Evolutionary conservation across 2,113 vertebrate species (phyloP).

Genomic region (Microcebus ravelobensis): DNA sequence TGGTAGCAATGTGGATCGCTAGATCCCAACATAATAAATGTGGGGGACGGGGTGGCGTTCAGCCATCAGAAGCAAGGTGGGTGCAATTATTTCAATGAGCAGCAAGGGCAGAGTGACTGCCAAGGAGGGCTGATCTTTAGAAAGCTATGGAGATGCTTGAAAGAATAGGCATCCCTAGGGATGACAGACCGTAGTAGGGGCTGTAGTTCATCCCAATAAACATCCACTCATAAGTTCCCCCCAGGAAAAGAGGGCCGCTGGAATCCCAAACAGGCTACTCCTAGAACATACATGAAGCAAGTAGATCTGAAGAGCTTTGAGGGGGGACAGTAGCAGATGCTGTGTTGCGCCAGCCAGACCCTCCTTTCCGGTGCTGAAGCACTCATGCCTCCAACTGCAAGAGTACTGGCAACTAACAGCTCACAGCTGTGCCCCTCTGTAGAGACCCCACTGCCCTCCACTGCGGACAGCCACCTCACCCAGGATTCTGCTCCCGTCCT

Average conservation of each 20-base stretch:
- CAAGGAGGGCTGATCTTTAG: neutral
- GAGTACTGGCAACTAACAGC: neutral
- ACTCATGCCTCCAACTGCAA: neutral
- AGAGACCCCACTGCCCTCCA: neutral
- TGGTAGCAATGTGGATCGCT: neutral
- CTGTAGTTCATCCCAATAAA: neutral
- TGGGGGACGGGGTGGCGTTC: neutral
- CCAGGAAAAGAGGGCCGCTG: neutral
- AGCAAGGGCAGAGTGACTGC: neutral
- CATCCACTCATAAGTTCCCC: neutral
- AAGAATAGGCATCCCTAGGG: neutral
- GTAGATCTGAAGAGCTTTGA: neutral
- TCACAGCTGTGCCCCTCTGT: neutral
- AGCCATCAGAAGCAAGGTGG: neutral
- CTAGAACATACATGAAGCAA: neutral
- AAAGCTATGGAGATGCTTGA: neutral
- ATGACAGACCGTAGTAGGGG: neutral
- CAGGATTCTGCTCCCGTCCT: neutral
- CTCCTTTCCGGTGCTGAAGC: neutral
- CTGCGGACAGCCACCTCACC: neutral
- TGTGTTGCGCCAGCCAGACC: neutral
- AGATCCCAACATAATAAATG: neutral
- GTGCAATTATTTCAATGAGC: neutral
- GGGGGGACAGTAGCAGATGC: neutral
- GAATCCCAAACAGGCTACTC: neutral